These are phyloP conservation scores for Mesitornis unicolor DNA, from an alignment of 2,113 vertebrate species.

Conservation along the genomic window DNA sequence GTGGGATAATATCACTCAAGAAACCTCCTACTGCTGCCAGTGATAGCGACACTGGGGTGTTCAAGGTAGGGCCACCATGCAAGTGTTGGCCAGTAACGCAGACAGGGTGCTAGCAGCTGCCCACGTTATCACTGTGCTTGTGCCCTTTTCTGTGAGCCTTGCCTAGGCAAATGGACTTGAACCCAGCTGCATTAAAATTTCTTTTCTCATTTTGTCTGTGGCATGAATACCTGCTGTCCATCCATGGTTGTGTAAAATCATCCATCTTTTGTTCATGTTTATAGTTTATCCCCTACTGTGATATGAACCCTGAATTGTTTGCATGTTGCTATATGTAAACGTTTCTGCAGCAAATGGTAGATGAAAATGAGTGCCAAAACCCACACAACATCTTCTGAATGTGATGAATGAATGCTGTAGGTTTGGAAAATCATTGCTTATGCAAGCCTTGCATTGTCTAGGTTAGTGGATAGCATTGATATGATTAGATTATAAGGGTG, in stretches of 20 bases:
- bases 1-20: background rate
- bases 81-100: rapidly evolving
- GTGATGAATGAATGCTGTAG: constrained; percentile 23
- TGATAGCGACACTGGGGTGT: background rate
- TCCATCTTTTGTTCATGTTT: background rate
- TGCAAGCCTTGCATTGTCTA: background rate
- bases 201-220: background rate
- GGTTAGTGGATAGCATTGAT: background rate
- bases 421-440: background rate
- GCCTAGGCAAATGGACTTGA: background rate
- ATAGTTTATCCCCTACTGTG: background rate
- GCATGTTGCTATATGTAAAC: background rate
- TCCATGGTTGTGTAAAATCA: background rate
- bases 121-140: background rate
- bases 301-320: constrained; percentile 21
- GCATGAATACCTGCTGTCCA: background rate
- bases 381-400: background rate
- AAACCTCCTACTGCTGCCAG: background rate
- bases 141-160: background rate
- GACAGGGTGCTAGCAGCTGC: rapidly evolving
- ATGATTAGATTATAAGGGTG: constrained; percentile 15
- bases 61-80: background rate
- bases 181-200: background rate
- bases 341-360: background rate
- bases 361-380: background rate